phyloP scores from a whole-genome alignment of 2,113 vertebrate species.

The Hemibagrus wyckioides region DNA sequence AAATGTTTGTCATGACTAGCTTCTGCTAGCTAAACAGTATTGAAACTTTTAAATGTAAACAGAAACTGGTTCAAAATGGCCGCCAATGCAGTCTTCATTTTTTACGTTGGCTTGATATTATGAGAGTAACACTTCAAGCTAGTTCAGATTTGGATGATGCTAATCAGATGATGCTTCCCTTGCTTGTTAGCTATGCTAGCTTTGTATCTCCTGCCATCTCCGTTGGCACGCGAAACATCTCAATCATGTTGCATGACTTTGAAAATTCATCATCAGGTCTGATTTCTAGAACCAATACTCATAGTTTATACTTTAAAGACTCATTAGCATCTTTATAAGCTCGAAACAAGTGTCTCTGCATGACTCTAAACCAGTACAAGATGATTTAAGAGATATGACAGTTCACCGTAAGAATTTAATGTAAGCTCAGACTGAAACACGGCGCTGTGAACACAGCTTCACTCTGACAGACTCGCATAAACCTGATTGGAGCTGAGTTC shows the following conservation, averaged over 20 bases:
- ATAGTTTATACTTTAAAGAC: neutral
- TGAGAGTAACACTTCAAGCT: neutral
- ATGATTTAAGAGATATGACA: slow-evolving; percentile 22
- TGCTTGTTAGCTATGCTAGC: neutral
- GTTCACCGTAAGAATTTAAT: slow-evolving; percentile 18
- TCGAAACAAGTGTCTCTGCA: slow-evolving; percentile 27
- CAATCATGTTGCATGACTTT: neutral
- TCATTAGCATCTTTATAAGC: slow-evolving; percentile 7
- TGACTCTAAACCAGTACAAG: slow-evolving; percentile 18
- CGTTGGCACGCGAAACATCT: neutral
- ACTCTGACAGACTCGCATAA: slow-evolving; percentile 2
- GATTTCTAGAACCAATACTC: neutral
- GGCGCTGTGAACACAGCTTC: slow-evolving; percentile 19
- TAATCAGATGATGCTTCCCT: neutral
- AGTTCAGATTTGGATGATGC: neutral
- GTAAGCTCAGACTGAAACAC: slow-evolving; percentile 12
- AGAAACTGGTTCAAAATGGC: neutral
- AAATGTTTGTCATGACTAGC: neutral
- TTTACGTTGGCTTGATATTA: neutral
- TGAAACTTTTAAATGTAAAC: neutral
- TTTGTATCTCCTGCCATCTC: neutral
- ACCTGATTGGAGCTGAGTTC: slow-evolving; percentile 35
- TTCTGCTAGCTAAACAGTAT: neutral
- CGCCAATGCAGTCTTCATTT: neutral
- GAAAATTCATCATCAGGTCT: neutral